Conservation (phyloP, 2,888 invertebrate genomes). For the Iphiclides podalirius region DNA sequence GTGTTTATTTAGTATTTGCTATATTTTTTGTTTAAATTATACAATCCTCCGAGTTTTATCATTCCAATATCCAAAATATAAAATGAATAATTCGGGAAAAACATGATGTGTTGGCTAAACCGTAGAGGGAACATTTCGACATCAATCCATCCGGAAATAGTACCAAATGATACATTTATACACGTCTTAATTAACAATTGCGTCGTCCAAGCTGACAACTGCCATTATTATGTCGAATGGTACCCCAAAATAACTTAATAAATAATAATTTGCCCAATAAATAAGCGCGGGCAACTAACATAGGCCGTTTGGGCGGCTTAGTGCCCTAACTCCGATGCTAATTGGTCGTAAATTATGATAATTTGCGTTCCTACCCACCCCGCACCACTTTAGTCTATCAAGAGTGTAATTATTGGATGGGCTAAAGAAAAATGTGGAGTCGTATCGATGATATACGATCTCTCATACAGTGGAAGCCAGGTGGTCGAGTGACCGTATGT, state of each 20-base stretch:
- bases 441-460: too few species aligned
- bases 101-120: too few species aligned
- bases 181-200: slow-evolving; percentile 21
- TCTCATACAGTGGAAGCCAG: too few species aligned
- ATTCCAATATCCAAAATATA: too few species aligned
- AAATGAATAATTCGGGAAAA: too few species aligned
- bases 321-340: slow-evolving; percentile 46
- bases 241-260: slow-evolving; percentile 38
- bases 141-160: too few species aligned
- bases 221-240: slow-evolving; percentile 12
- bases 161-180: slow-evolving; percentile 5
- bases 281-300: slow-evolving; percentile 47
- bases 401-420: slow-evolving; percentile 49
- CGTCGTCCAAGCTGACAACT: slow-evolving; percentile 1
- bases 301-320: slow-evolving; percentile 48
- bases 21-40: too few species aligned
- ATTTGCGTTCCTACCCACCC: slow-evolving; percentile 55
- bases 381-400: slow-evolving; percentile 38
- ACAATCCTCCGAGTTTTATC: too few species aligned
- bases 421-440: too few species aligned
- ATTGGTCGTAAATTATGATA: slow-evolving; percentile 68
- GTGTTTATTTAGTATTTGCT: too few species aligned
- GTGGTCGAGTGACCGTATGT: too few species aligned
- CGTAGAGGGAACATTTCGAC: too few species aligned
- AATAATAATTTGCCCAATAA: slow-evolving; percentile 47